Evolutionary conservation across 2,113 vertebrate genomes (phyloP).

Genomic region (Passer montanus): DNA sequence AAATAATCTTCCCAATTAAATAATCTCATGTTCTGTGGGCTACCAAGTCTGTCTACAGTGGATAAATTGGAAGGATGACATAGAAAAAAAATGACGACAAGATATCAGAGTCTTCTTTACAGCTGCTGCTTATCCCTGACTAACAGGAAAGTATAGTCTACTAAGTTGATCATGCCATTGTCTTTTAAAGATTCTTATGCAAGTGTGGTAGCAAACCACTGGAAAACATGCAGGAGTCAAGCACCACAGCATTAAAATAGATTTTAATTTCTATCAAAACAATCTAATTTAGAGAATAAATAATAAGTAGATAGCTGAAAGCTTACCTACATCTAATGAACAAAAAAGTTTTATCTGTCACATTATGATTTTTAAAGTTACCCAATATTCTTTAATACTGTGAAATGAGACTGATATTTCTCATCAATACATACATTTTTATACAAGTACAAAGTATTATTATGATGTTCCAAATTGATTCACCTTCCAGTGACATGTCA

Average conservation of each 20-base stretch:
- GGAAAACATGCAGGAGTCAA: background rate
- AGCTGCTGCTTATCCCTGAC: background rate
- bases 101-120: background rate
- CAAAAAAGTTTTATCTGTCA: background rate
- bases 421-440: background rate
- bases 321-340: background rate
- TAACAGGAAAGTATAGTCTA: background rate
- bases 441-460: background rate
- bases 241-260: background rate
- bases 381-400: background rate
- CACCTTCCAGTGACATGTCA: background rate
- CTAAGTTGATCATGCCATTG: background rate
- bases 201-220: background rate
- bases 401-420: background rate
- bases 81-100: background rate
- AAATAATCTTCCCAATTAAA: background rate
- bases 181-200: background rate
- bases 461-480: background rate
- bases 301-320: background rate
- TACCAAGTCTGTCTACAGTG: background rate
- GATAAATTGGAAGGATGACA: background rate
- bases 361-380: background rate
- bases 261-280: background rate
- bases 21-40: background rate
- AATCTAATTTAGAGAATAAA: background rate